Conservation (phyloP, 2,797 vertebrate genomes). For the Ceryle rudis region DNA sequence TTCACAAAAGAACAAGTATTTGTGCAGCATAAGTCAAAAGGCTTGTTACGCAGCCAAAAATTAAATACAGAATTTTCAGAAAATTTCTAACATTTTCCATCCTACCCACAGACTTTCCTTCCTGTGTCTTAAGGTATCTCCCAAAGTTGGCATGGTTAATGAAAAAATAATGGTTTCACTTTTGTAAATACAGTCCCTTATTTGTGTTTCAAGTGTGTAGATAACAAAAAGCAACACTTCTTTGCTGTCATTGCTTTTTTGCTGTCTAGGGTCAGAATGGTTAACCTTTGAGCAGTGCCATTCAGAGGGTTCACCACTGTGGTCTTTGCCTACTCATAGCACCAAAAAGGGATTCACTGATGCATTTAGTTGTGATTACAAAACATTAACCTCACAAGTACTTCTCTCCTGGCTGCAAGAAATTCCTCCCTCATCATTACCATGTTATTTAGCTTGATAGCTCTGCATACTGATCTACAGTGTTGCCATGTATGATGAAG, state of each 20-base stretch:
- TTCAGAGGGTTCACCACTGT: background rate
- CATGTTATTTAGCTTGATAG: background rate
- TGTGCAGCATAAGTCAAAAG: background rate
- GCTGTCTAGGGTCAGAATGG: background rate
- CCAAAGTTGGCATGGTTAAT: background rate
- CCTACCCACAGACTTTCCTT: background rate
- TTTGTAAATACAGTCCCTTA: background rate
- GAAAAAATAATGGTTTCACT: background rate
- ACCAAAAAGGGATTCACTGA: background rate
- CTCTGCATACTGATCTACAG: background rate
- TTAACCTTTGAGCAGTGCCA: background rate
- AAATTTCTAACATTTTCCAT: background rate
- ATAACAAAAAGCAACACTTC: background rate
- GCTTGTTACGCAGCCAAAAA: background rate
- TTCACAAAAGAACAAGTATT: background rate
- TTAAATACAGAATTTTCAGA: background rate
- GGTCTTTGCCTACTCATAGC: background rate
- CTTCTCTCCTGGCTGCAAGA: background rate
- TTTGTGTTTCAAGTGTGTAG: background rate
- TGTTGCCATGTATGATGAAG: background rate
- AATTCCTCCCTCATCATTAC: background rate
- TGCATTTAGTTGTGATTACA: background rate
- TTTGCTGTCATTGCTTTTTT: background rate
- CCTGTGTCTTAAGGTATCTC: background rate
- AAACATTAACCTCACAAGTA: background rate